Base-by-base conservation (phyloP, 2,888 invertebrate genomes). In the Stictocephala bisonia region DNA sequence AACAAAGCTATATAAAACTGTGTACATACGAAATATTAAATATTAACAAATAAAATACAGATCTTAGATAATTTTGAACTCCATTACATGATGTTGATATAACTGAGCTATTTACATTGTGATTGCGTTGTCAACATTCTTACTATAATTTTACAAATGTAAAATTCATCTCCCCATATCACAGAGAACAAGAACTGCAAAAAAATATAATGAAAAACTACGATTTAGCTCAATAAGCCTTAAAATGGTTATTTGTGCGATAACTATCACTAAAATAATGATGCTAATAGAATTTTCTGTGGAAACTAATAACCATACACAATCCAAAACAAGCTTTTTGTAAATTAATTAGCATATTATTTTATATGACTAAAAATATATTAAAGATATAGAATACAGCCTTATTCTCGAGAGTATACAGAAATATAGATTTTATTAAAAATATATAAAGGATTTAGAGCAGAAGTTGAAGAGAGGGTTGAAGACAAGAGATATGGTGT, bases 271-370 rank as follows among this genome's bases (percentile, higher is more conserved):
- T 44, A 41, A 6, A 60, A 35, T 41, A 4, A 40, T 6, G 44
- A 3, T 7, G 24, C 26, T 3, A 56, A 56, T 29, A 7, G 15
- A 15, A 29, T 3, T 13, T 29, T 24, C 15, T 44, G 26, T 44
- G 11, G 24, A n/a, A n/a, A n/a, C n/a, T n/a, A n/a, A n/a, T n/a
- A n/a, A n/a, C n/a, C n/a, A 22, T 24, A 44, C 60, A 60, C 64
- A 64, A 64, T 64, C 44, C 64, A 44, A 64, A 64, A 64, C 64
- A 64, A 64, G 64, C 44, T 44, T 64, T n/a, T n/a, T n/a, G n/a
- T n/a, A n/a, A n/a, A n/a, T n/a, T n/a, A 4, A 6, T 11, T 22
- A 60, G 40, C 31, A 35, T 60, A 60, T 3, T 35, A 56, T 40
- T 40, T 40, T 40, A 35, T 18, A 24, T 60, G 20, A 18, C 40